These are phyloP conservation scores for Lateolabrax maculatus DNA, from an alignment of 2,797 vertebrate species.

Conservation along the genomic window DNA sequence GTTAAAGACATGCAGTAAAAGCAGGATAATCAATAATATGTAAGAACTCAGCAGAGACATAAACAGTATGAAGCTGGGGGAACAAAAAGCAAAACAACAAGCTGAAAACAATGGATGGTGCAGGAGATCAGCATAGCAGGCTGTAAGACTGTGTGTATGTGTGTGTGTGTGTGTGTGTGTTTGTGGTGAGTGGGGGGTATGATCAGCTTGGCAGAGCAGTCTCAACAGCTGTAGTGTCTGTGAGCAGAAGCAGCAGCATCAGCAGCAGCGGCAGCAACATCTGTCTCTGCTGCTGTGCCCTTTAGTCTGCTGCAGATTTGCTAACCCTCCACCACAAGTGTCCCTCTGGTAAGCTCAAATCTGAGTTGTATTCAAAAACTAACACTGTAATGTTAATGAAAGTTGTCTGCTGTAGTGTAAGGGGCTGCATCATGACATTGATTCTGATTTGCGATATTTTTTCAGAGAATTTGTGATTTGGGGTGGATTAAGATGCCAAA, in stretches of 20 bases:
- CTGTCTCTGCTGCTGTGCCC: conserved; percentile 70
- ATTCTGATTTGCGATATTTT: background rate
- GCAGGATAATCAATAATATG: conserved; percentile 14
- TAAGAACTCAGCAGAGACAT: conserved; percentile 3
- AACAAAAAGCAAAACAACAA: conserved; percentile 4
- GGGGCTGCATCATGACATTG: background rate
- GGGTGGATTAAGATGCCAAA: background rate
- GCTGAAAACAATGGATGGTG: conserved; percentile 16
- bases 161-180: background rate
- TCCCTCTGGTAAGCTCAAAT: conserved; percentile 42
- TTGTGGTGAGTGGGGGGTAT: conserved; percentile 12
- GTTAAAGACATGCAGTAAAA: conserved; percentile 9
- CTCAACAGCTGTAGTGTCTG: conserved; percentile 67
- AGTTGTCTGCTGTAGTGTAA: background rate
- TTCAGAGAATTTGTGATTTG: background rate
- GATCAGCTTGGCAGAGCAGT: conserved; percentile 59
- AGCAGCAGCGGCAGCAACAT: conserved; percentile 56
- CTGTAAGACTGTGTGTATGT: conserved; percentile 1
- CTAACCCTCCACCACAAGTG: conserved; percentile 55
- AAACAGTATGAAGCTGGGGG: conserved; percentile 1
- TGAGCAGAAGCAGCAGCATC: conserved; percentile 52
- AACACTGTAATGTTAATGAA: conserved; percentile 12
- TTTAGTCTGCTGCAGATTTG: conserved; percentile 55
- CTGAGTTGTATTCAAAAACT: conserved; percentile 31
- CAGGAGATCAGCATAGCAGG: conserved; percentile 20